Base-by-base conservation (phyloP, 2,888 invertebrate genomes). In the Myopa testacea region DNA sequence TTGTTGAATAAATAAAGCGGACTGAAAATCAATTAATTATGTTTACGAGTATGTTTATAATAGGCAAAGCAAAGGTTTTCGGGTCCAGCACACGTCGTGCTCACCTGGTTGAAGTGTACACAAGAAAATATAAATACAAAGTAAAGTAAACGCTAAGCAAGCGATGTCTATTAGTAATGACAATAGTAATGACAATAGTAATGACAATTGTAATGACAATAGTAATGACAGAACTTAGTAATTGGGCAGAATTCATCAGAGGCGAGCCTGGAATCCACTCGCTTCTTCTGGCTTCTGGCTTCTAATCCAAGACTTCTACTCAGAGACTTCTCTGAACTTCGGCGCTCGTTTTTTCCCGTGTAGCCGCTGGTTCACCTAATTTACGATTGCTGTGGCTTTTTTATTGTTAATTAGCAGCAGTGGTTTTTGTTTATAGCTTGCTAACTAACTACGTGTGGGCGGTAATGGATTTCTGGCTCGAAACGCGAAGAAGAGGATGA, bases 21-120 rank as follows among this genome's bases (percentile, higher is more conserved):
- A 70, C 26, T 50, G 12, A 63, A n/a, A 73, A 50, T 60, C 63
- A 73, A 73, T 73, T 73, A 73, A 63, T 73, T 73, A 73, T 50
- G 37, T 38, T 34, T 34, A 10, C 4, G 45, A 3, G 0, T 45
- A 45, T 6, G 45, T 45, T 45, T 10, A 45, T 10, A 3, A n/a
- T 6, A 6, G 58, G 10, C 55, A n/a, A 12, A 19, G 12, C n/a
- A 58, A n/a, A 16, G 3, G 16, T 58, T 58, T n/a, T 26, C 34
- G 34, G 34, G 19, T 62, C 19, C n/a, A n/a, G 19, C 14, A 26
- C 26, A 26, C 26, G 1, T 26, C 26, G 26, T 26, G n/a, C n/a
- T 12, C 7, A 58, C 4, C n/a, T 16, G 19, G 14, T n/a, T 58
- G 26, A 58, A 6, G 14, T 58, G 58, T 19, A 58, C 58, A 19